Evolutionary conservation across 2,113 vertebrate species (phyloP).

Genomic region (Larimichthys crocea): DNA sequence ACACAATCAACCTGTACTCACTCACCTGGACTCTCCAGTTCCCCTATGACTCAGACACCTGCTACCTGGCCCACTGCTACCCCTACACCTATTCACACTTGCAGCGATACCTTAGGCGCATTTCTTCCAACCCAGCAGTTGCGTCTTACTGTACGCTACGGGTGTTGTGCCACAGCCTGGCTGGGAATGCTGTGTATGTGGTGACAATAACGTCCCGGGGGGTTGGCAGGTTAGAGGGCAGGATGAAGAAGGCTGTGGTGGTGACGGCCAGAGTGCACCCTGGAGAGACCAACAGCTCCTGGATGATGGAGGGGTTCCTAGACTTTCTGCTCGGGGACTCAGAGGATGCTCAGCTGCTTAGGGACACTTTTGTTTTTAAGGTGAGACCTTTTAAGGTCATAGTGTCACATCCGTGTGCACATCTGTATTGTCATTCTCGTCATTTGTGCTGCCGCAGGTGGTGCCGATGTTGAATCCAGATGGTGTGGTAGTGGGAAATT

Average conservation of each 20-base stretch:
- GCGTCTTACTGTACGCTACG: constrained; percentile 85
- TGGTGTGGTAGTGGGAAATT: constrained; percentile 94
- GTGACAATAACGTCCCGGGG: constrained; percentile 87
- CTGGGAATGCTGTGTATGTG: constrained; percentile 89
- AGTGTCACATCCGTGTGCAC: not conserved
- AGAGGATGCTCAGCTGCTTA: constrained; percentile 87
- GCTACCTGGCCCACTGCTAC: constrained; percentile 93
- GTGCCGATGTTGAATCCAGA: constrained; percentile 97
- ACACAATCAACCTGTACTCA: constrained; percentile 60
- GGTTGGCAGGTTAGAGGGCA: constrained; percentile 27
- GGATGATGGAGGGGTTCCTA: constrained; percentile 93
- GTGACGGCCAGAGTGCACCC: constrained; percentile 91
- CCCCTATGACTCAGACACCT: constrained; percentile 88
- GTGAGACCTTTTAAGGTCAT: constrained; percentile 40
- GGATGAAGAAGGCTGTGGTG: constrained; percentile 87
- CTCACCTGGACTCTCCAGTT: constrained; percentile 92
- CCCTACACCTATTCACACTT: constrained; percentile 93
- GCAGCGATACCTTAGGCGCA: constrained; percentile 83
- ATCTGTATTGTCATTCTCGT: not conserved
- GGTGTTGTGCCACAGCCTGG: constrained; percentile 89
- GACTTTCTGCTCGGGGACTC: constrained; percentile 90
- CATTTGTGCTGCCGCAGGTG: constrained; percentile 74
- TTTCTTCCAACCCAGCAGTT: constrained; percentile 80
- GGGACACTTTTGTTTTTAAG: constrained; percentile 92
- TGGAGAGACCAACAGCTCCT: constrained; percentile 90